phyloP scores from a whole-genome alignment of 2,888 invertebrate genomes.

The Brachyptera risi region DNA sequence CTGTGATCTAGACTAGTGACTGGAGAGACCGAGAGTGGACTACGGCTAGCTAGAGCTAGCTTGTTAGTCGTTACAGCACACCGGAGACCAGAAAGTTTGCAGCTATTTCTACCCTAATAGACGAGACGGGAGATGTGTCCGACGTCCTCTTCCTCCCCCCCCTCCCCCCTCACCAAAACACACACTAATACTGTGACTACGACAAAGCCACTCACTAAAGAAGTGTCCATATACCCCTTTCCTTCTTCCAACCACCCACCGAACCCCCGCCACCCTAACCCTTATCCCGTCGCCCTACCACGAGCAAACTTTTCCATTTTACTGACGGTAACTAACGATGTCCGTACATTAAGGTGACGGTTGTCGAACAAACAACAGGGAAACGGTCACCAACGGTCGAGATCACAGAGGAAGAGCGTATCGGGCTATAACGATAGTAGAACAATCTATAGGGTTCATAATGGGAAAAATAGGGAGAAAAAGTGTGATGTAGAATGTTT shows the following conservation, averaged over 20 bases:
- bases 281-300: background rate
- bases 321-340: slow-evolving; percentile 3
- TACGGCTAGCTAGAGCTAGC: background rate
- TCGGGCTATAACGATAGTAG: too few relatives aligned
- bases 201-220: background rate
- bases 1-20: background rate
- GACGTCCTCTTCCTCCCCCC: too few relatives aligned
- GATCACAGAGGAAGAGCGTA: too few relatives aligned
- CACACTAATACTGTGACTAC: background rate
- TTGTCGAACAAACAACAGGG: background rate
- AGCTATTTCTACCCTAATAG: slow-evolving; percentile 16
- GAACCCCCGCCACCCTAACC: too few relatives aligned
- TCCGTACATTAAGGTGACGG: background rate
- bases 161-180: background rate
- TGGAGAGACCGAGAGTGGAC: background rate
- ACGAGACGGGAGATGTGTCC: background rate
- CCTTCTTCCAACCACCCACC: too few relatives aligned
- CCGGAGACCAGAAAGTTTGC: slow-evolving; percentile 17
- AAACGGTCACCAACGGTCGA: too few relatives aligned
- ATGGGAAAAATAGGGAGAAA: too few relatives aligned
- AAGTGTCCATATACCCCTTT: too few relatives aligned
- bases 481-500: too few relatives aligned
- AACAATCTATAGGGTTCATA: too few relatives aligned
- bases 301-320: background rate
- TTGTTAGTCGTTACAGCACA: slow-evolving; percentile 11